These are phyloP conservation scores for Chionodraco myersi DNA, from an alignment of 2,113 vertebrate genomes.

Conservation along the genomic window DNA sequence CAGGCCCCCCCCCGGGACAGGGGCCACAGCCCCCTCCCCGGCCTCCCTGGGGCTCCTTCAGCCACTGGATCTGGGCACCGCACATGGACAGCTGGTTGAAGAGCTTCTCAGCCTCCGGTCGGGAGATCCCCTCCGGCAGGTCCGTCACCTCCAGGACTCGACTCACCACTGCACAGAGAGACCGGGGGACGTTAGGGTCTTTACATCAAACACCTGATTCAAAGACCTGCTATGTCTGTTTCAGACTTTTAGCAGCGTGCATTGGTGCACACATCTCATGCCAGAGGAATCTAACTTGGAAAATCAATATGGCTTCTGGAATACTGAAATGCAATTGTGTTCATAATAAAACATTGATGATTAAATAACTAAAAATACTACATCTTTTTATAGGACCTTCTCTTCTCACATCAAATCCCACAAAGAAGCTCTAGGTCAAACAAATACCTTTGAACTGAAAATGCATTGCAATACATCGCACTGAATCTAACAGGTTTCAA, in stretches of 20 bases:
- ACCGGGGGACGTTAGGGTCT: neutral
- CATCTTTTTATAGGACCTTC: too few species aligned
- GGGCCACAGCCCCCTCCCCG: slow-evolving; percentile 66
- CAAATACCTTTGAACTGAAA: too few species aligned
- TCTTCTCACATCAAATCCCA: too few species aligned
- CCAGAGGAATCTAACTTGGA: neutral
- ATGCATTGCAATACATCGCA: too few species aligned
- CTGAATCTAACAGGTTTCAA: too few species aligned
- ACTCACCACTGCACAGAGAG: slow-evolving; percentile 87
- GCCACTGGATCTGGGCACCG: slow-evolving; percentile 99
- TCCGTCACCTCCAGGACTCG: slow-evolving; percentile 97
- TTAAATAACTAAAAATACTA: too few species aligned
- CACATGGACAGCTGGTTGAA: slow-evolving; percentile 97
- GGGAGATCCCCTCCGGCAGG: slow-evolving; percentile 96
- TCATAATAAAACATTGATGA: too few species aligned
- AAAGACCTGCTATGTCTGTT: neutral
- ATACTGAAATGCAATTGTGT: too few species aligned
- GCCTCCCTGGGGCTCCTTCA: slow-evolving; percentile 91
- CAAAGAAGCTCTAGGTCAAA: too few species aligned
- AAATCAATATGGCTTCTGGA: neutral
- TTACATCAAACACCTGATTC: neutral
- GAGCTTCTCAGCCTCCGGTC: slow-evolving; percentile 95
- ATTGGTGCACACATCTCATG: neutral
- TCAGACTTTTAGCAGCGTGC: neutral
- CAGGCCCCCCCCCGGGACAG: slow-evolving; percentile 45